These are phyloP conservation scores for Magallana gigas DNA, from an alignment of 1,140 invertebrate genomes.

Conservation along the genomic window DNA sequence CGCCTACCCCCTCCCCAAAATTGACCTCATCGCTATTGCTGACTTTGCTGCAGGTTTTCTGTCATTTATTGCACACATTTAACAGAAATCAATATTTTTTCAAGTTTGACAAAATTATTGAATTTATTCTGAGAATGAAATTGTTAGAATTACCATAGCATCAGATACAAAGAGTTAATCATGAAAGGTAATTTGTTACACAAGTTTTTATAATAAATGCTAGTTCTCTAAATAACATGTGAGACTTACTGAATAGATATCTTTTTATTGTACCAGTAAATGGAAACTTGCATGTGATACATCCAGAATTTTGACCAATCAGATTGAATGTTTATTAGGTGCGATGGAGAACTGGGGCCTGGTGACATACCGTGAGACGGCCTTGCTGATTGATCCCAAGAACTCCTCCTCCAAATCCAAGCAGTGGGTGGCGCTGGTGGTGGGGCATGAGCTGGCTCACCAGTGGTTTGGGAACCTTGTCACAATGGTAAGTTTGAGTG, in stretches of 20 bases:
- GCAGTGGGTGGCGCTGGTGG: slow-evolving; percentile 88
- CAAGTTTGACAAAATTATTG: too few relatives aligned
- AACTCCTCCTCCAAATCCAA: slow-evolving; percentile 87
- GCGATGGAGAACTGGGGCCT: slow-evolving; percentile 91
- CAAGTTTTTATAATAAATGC: too few relatives aligned
- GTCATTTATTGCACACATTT: neutral
- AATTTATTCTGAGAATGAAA: too few relatives aligned
- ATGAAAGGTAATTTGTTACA: too few relatives aligned
- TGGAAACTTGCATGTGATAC: too few relatives aligned
- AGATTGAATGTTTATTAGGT: slow-evolving; percentile 72
- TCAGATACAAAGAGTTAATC: too few relatives aligned
- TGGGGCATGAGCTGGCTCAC: slow-evolving; percentile 92
- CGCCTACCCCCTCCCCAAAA: slow-evolving; percentile 96
- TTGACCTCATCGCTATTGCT: slow-evolving; percentile 96
- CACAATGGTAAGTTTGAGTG: slow-evolving; percentile 86
- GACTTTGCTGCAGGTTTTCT: slow-evolving; percentile 83
- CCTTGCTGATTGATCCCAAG: slow-evolving; percentile 87
- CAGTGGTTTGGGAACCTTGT: slow-evolving; percentile 81
- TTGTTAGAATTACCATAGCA: too few relatives aligned
- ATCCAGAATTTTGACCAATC: neutral
- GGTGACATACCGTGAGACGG: slow-evolving; percentile 91
- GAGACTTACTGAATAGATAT: too few relatives aligned
- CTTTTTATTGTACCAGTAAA: too few relatives aligned
- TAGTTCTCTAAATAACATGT: too few relatives aligned
- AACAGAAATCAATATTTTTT: too few relatives aligned